Evolutionary conservation across 2,888 invertebrate genomes (phyloP).

Genomic region (Alcis repandata): DNA sequence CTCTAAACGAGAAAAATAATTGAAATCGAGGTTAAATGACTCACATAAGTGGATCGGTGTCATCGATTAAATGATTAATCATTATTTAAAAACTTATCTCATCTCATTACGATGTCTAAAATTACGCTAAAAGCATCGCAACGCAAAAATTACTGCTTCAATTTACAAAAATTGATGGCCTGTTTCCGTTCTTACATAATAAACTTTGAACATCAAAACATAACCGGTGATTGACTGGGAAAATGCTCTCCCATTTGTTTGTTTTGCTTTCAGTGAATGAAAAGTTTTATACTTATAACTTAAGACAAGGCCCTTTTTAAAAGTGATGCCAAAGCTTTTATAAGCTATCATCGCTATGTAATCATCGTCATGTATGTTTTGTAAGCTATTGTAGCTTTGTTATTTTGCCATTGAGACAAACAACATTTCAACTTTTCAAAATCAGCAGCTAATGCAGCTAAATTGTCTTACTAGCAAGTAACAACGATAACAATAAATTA

Average conservation of each 20-base stretch:
- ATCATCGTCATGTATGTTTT: too few relatives aligned
- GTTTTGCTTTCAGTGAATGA: background rate
- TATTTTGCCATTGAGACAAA: background rate
- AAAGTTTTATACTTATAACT: background rate
- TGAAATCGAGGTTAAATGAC: background rate
- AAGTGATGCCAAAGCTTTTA: background rate
- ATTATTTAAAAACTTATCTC: slow-evolving; percentile 10
- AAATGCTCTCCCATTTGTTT: slow-evolving; percentile 7
- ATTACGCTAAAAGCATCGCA: slow-evolving; percentile 23
- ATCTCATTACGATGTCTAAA: slow-evolving; percentile 21
- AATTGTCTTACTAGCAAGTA: too few relatives aligned
- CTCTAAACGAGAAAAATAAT: background rate
- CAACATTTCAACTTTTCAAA: too few relatives aligned
- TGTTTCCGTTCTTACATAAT: slow-evolving; percentile 31
- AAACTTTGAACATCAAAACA: slow-evolving; percentile 6
- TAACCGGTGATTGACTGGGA: background rate
- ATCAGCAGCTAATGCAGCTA: too few relatives aligned
- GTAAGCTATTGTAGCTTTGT: background rate
- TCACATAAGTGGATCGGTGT: background rate
- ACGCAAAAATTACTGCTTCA: slow-evolving; percentile 14
- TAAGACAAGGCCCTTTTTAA: background rate
- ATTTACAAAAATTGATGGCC: slow-evolving; percentile 16
- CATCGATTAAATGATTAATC: background rate
- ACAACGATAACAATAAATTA: too few relatives aligned
- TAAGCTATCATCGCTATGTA: background rate